Percentiles rank a stretch among this genome's conserved stretches.
phyloP scores from a whole-genome alignment of 2,113 vertebrate genomes.

The Epinephelus cyanopodus region DNA sequence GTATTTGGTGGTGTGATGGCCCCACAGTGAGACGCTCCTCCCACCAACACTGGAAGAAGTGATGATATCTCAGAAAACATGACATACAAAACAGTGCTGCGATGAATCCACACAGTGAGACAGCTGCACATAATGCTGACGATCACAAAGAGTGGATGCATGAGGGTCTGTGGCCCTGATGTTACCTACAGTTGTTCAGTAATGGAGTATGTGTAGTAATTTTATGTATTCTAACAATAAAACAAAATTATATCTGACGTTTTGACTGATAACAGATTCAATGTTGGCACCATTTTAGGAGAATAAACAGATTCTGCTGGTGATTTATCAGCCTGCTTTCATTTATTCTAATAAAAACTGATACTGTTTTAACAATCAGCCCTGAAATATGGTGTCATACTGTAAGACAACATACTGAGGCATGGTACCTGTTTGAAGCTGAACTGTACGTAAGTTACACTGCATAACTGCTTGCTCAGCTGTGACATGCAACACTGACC shows the following conservation, averaged over 20 bases:
- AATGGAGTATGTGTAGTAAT: not conserved
- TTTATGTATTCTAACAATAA: not conserved
- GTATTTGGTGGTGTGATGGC: not conserved
- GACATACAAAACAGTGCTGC: not conserved
- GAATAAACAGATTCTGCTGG: not conserved
- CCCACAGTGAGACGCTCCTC: not conserved
- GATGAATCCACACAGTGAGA: not conserved
- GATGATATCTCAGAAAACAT: not conserved
- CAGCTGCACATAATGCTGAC: not conserved
- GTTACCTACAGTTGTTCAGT: not conserved
- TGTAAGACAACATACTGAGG: not conserved
- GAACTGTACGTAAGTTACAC: not conserved
- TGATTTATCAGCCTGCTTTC: not conserved
- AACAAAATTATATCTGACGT: not conserved
- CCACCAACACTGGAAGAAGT: not conserved
- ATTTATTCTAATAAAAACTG: not conserved
- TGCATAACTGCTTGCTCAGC: not conserved
- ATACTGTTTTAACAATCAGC: not conserved
- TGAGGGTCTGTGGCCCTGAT: no score
- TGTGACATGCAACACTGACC: not conserved
- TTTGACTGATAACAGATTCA: not conserved
- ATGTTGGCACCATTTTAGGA: not conserved
- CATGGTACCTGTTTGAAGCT: not conserved
- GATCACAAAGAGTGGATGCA: not conserved
- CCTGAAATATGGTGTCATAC: not conserved